Evolutionary conservation across 2,113 vertebrate species (phyloP), one percentile per base, ranked within the genome.

Genomic region (Semnornis frantzii): DNA sequence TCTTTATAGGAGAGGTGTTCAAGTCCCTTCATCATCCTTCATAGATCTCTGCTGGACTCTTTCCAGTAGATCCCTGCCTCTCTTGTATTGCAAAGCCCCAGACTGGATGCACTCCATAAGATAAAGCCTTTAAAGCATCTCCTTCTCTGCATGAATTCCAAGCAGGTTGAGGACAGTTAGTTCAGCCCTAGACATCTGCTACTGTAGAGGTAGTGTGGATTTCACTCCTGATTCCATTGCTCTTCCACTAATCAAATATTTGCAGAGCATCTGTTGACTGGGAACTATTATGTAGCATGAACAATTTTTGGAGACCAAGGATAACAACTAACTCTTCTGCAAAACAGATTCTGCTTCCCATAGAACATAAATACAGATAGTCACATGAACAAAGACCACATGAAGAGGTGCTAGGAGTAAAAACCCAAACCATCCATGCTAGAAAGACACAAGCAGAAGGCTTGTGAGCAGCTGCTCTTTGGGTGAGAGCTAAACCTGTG

Each of bases 181-280:
- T 37, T 90, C 4, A 31, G 60, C 37, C 65, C 55, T 55, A 82
- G 25, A 48, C 13, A 57, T 20, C 59, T 44, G 58, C 59, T 62
- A 10, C 84, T 75, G 19, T 1, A 46, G 20, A 82, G 34, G 39
- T 30, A 46, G 8, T 2, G 44, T 46, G 28, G 44, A 76, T 63
- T 82, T 79, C 34, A 79, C 48, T 82, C 55, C 37, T 9, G 65
- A 68, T 70, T 85, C 82, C 60, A 94, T 34, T 6, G 19, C 58
- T 69, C 31, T 39, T 69, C 44, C 7, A 12, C 50, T 89, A 85
- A n/a, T 54, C 82, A 95, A 92, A 52, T 76, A 82, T 73, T 95
- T 82, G 82, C 71, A 79, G 78, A 89, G 66, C 66, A 73, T 33
- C 75, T 73, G 70, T 66, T 70, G 72, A 85, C 17, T 19, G 18